These are phyloP conservation scores for Sphyrna mokarran DNA, from an alignment of 2,113 vertebrate genomes.

Conservation along the genomic window DNA sequence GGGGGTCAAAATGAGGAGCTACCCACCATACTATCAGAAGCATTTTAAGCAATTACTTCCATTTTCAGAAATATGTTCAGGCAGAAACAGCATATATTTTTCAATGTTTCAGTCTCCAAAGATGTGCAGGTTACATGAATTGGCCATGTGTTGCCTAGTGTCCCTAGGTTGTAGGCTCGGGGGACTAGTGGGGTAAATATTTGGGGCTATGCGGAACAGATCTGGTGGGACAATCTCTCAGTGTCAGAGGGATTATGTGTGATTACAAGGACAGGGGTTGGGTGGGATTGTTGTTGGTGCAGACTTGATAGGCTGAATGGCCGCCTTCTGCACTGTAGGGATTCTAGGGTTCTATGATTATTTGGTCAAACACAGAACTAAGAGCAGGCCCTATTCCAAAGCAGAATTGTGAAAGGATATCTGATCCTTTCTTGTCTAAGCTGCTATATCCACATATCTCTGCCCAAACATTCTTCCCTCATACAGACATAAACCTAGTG, in stretches of 20 bases:
- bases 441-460: background rate
- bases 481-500: background rate
- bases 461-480: background rate
- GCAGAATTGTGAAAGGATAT: background rate
- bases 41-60: background rate
- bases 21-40: background rate
- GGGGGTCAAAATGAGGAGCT: background rate
- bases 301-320: too few relatives aligned
- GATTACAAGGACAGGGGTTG: too few relatives aligned
- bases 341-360: background rate
- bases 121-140: too few relatives aligned
- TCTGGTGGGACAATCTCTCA: too few relatives aligned
- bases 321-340: too few relatives aligned
- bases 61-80: background rate
- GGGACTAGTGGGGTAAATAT: too few relatives aligned
- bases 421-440: background rate
- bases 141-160: too few relatives aligned
- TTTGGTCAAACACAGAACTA: background rate
- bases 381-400: background rate
- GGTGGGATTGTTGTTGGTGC: too few relatives aligned
- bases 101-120: background rate
- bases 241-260: too few relatives aligned
- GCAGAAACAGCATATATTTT: background rate
- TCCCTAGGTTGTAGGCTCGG: too few relatives aligned
- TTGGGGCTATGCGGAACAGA: too few relatives aligned